phyloP scores from a whole-genome alignment of 2,888 invertebrate species.

The Apoderus coryli region DNA sequence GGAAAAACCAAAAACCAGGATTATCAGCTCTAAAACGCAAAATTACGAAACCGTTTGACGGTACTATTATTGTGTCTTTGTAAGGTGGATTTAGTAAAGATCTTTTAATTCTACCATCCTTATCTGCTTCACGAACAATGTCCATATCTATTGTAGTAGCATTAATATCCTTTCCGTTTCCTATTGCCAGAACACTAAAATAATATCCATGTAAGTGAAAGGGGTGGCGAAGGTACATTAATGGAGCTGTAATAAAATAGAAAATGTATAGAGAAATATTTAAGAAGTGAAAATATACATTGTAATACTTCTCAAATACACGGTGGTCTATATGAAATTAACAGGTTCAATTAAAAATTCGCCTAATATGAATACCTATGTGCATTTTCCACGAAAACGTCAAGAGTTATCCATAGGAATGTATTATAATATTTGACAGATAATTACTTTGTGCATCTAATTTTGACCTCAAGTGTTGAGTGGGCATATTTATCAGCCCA shows the following conservation, averaged over 20 bases:
- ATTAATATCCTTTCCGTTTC: conserved; percentile 71
- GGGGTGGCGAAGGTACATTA: conserved; percentile 81
- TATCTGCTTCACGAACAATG: conserved; percentile 74
- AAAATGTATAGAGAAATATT: too few relatives aligned
- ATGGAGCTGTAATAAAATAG: conserved; percentile 53
- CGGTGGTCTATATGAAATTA: too few relatives aligned
- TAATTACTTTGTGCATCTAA: too few relatives aligned
- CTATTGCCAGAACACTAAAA: conserved; percentile 81
- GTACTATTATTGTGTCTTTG: conserved; percentile 87
- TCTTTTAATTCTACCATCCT: conserved; percentile 70
- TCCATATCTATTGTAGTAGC: conserved; percentile 83
- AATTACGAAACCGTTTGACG: conserved; percentile 88
- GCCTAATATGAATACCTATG: too few relatives aligned
- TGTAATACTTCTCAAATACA: too few relatives aligned
- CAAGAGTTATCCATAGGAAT: too few relatives aligned
- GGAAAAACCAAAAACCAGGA: conserved; percentile 89
- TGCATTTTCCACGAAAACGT: too few relatives aligned
- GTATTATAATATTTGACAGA: too few relatives aligned
- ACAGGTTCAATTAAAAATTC: too few relatives aligned
- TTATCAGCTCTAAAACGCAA: conserved; percentile 82
- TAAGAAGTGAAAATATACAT: too few relatives aligned
- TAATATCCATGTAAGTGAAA: conserved; percentile 87
- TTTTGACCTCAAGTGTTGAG: too few relatives aligned
- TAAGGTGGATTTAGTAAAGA: conserved; percentile 75
- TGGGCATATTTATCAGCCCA: too few relatives aligned